Conservation (phyloP, 2,797 vertebrate genomes). For the Xyrichtys novacula region DNA sequence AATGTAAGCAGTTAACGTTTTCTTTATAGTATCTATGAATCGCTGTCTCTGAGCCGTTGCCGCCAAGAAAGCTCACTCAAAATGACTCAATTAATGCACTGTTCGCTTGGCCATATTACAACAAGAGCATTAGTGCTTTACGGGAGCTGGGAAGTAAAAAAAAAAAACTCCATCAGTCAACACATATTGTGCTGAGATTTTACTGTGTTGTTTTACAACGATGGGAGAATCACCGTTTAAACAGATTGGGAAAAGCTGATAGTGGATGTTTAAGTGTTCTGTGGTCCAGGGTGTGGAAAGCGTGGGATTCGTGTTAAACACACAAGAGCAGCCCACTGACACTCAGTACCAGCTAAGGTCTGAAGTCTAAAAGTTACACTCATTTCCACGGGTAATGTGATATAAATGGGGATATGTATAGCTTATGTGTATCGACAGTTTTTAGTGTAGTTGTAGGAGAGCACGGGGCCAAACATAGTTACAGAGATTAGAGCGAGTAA, state of each 20-base stretch:
- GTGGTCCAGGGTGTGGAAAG: background rate
- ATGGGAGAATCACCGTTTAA: background rate
- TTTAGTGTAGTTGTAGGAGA: slow-evolving; percentile 43
- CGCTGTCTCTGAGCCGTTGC: background rate
- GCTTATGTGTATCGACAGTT: slow-evolving; percentile 36
- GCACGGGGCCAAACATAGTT: slow-evolving; percentile 48
- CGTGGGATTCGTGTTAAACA: background rate
- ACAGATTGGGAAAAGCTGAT: slow-evolving; percentile 63
- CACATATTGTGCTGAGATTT: slow-evolving; percentile 36
- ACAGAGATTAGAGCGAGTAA: slow-evolving; percentile 42
- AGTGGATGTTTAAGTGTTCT: background rate
- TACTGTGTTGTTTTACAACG: slow-evolving; percentile 25
- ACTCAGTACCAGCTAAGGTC: background rate
- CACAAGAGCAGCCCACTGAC: background rate
- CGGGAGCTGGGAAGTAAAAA: slow-evolving; percentile 23
- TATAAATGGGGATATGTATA: background rate
- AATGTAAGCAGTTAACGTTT: background rate
- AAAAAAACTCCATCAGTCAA: slow-evolving; percentile 26
- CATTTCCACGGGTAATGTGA: background rate
- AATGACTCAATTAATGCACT: slow-evolving; percentile 39
- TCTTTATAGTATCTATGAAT: background rate
- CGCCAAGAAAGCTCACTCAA: slow-evolving; percentile 11
- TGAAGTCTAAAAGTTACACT: background rate
- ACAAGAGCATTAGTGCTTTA: slow-evolving; percentile 57
- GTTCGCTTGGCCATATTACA: slow-evolving; percentile 62